These are phyloP conservation scores for Scelioninae gen. 2 DNA, from an alignment of 2,888 invertebrate species.

Conservation along the genomic window DNA sequence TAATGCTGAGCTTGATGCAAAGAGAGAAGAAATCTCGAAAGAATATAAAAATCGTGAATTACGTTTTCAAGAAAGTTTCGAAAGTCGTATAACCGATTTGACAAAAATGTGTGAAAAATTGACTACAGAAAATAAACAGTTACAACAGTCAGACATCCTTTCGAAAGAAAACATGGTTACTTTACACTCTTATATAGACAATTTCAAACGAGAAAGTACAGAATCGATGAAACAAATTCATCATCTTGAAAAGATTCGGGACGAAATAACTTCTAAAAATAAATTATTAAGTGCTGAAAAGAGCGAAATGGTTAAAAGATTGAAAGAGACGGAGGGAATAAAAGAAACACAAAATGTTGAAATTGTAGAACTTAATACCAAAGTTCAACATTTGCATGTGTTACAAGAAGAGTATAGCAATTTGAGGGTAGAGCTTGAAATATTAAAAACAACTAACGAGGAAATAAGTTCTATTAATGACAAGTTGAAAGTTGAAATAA, in stretches of 20 bases:
- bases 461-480: constrained; percentile 10
- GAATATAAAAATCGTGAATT: constrained; percentile 14
- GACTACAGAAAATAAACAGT: constrained; percentile 7
- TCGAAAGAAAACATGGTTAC: background rate
- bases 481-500: constrained; percentile 13
- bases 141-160: background rate
- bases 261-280: constrained; percentile 12
- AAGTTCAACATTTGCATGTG: constrained; percentile 32
- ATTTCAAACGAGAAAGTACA: constrained; percentile 33
- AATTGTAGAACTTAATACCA: constrained; percentile 20
- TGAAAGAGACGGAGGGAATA: constrained; percentile 1
- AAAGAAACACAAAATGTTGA: constrained; percentile 4
- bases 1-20: constrained; percentile 3
- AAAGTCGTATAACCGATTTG: constrained; percentile 9
- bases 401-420: constrained; percentile 46
- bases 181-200: constrained; percentile 25
- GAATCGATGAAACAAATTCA: background rate
- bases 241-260: background rate
- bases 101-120: constrained; percentile 6
- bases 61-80: background rate
- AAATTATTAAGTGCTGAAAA: constrained; percentile 28
- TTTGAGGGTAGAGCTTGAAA: constrained; percentile 41
- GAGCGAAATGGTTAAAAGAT: constrained; percentile 22
- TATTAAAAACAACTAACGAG: constrained; percentile 34
- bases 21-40: constrained; percentile 9